Percentiles rank a stretch among this genome's conserved stretches.
Conservation (phyloP, 1,140 invertebrate genomes). For the Leptinotarsa texana region DNA sequence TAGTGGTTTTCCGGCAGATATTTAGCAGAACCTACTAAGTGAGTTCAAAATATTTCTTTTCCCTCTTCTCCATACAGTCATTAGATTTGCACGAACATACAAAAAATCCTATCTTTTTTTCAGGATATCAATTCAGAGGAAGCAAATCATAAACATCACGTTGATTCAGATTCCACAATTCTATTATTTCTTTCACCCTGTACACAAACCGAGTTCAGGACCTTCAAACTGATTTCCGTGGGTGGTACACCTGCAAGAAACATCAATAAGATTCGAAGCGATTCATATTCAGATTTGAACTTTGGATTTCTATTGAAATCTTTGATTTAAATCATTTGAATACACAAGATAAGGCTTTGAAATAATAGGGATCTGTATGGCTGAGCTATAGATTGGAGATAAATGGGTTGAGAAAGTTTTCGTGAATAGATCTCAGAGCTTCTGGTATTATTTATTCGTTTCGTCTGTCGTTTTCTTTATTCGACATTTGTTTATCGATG, state of each 20-base stretch:
- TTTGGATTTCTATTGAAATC: conserved; percentile 28
- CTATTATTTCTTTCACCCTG: too few species aligned
- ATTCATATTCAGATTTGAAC: conserved; percentile 29
- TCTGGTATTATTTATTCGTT: conserved; percentile 17
- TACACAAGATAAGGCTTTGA: conserved; percentile 16
- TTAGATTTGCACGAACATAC: too few species aligned
- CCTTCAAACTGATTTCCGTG: conserved; percentile 10
- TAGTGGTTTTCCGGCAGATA: too few species aligned
- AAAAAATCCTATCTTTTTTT: too few species aligned
- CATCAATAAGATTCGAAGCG: conserved; percentile 22
- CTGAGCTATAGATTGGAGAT: conserved; percentile 23
- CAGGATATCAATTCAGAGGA: too few species aligned
- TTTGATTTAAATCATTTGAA: conserved; percentile 30
- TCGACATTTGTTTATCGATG: conserved; percentile 8
- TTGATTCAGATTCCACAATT: too few species aligned
- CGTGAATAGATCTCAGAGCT: conserved; percentile 1
- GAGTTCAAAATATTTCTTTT: too few species aligned
- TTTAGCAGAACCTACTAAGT: too few species aligned
- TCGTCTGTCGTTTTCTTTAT: conserved; percentile 18
- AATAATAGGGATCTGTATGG: conserved; percentile 21
- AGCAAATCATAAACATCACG: too few species aligned
- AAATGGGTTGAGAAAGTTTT: conserved; percentile 26
- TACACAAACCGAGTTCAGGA: not conserved
- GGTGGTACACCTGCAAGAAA: conserved; percentile 24
- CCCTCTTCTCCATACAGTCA: too few species aligned